Percentiles rank a stretch among this genome's conserved stretches.
Evolutionary conservation across 1,140 invertebrate species (phyloP).

Genomic region (Ceratosolen solmsi): DNA sequence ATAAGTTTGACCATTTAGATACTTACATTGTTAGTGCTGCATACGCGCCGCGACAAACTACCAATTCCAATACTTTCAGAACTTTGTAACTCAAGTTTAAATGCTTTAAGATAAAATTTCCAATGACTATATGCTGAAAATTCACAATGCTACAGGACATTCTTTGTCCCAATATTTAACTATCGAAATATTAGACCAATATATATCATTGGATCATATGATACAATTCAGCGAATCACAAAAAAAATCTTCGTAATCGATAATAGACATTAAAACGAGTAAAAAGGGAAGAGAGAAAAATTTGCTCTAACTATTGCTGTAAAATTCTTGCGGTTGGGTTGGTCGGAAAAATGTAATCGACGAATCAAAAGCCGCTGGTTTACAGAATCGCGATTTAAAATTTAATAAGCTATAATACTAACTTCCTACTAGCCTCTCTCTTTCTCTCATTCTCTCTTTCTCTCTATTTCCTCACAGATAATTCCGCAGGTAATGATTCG

Average conservation of each 20-base stretch:
- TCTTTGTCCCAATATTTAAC: neutral
- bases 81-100: neutral
- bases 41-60: neutral
- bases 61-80: neutral
- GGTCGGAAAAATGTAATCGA: no score
- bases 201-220: neutral
- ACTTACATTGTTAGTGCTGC: neutral
- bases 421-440: no score
- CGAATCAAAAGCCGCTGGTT: neutral
- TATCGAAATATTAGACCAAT: neutral
- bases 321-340: no score
- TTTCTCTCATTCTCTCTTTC: no score
- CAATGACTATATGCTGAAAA: neutral
- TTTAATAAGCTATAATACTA: constrained; percentile 48
- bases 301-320: no score
- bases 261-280: neutral
- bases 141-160: neutral
- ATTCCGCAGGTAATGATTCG: constrained; percentile 6
- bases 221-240: neutral
- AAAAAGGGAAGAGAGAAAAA: no score
- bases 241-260: neutral
- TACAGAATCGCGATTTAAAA: neutral
- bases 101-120: neutral
- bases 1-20: no score
- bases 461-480: no score